Percentiles rank a stretch among this genome's conserved stretches.
Conservation (phyloP, 2,888 invertebrate genomes). For the Microchrysa polita region DNA sequence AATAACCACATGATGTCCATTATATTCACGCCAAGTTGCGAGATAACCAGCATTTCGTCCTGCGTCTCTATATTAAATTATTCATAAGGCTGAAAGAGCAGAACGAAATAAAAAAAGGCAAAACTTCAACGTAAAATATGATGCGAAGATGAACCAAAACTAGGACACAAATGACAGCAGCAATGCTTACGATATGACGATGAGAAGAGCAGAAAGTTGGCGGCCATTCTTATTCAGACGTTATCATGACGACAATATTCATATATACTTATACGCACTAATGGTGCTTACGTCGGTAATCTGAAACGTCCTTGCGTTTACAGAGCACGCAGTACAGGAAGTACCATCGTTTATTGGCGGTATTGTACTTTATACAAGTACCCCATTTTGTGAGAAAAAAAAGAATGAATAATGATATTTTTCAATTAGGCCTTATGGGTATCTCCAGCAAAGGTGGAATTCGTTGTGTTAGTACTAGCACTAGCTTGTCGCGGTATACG, state of each 20-base stretch:
- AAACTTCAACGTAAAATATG: background rate
- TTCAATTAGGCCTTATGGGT: conserved; percentile 33
- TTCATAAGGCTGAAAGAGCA: conserved; percentile 3
- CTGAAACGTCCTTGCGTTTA: background rate
- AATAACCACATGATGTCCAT: background rate
- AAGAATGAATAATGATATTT: conserved; percentile 32
- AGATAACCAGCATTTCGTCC: conserved; percentile 12
- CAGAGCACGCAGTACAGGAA: background rate
- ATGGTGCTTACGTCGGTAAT: background rate
- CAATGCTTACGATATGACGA: background rate
- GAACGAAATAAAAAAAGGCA: background rate
- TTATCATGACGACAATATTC: background rate
- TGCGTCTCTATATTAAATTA: conserved; percentile 31
- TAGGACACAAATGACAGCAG: background rate
- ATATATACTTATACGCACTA: background rate
- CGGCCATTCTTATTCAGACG: conserved; percentile 15
- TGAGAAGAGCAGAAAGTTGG: conserved; percentile 14
- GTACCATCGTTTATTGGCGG: background rate
- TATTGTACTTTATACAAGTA: background rate
- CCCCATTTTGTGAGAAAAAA: background rate
- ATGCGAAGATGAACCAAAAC: background rate
- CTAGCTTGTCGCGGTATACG: too few relatives aligned
- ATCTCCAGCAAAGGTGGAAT: background rate
- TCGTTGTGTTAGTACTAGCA: too few relatives aligned
- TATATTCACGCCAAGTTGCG: background rate